Evolutionary conservation across 2,797 vertebrate genomes (phyloP), one percentile per base, ranked within the genome.

Genomic region (Acipenser ruthenus): DNA sequence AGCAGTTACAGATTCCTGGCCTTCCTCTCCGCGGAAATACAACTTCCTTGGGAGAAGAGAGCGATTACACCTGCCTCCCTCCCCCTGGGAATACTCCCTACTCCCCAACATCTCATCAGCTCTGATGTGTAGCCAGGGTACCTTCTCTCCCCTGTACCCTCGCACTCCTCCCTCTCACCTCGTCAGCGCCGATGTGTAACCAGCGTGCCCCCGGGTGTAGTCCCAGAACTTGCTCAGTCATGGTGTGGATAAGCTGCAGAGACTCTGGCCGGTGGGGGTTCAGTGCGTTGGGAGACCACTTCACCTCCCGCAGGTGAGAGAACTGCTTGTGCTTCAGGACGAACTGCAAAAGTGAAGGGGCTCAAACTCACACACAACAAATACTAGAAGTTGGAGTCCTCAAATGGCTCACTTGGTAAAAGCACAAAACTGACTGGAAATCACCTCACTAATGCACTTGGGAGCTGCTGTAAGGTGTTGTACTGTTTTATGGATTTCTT

Each of bases 151-250:
- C 52, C 9, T 18, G 15, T 18, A 18, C 15, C 15, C 15, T 18
- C 15, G 15, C 15, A 18, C 15, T 18, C 9, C n/a, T n/a, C 9
- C 6, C 52, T 55, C 72, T 9, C 72, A 91, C 89, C 89, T 91
- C 89, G 6, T 91, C 89, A 18, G 87, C 88, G 7, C 89, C 89
- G 0, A 91, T 70, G 72, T 91, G 89, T 47, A 91, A 67, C 62
- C 87, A 88, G 0, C 67, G 76, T 1, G 90, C 10, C 0, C 76
- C 87, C 0, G 84, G 77, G 4, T 99, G 97, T 60, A 93, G 82
- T 48, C 84, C 82, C 85, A 97, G 84, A 59, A 99, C 88, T 79
- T 98, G 95, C 69, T 84, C 84, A 11, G 97, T 71, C 93, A 99
- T 97, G 78, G 90, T 84, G 63, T 80, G 76, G 72, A 99, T 84